These are phyloP conservation scores for Tribolium freemani DNA, from an alignment of 2,888 invertebrate genomes.

Conservation along the genomic window DNA sequence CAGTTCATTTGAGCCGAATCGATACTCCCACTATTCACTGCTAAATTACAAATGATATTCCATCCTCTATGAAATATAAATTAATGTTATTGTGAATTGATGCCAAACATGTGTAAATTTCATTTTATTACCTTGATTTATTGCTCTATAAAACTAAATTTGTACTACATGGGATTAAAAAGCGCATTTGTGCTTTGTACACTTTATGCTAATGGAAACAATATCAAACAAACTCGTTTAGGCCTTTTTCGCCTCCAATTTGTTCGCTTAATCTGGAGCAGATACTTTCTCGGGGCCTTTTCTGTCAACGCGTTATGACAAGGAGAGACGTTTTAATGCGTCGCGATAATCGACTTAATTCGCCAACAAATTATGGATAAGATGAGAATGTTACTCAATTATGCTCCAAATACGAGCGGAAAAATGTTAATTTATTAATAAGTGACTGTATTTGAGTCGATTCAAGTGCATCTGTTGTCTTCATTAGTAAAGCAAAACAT, in stretches of 20 bases:
- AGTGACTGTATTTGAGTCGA: conserved; percentile 47
- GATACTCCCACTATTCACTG: conserved; percentile 55
- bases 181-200: conserved; percentile 39
- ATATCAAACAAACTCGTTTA: conserved; percentile 26
- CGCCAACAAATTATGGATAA: conserved; percentile 36
- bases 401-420: conserved; percentile 29
- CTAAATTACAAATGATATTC: conserved; percentile 57
- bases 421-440: conserved; percentile 49
- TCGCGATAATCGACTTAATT: conserved; percentile 27
- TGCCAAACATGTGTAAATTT: conserved; percentile 61
- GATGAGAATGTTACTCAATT: conserved; percentile 36
- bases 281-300: conserved; percentile 20
- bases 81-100: conserved; percentile 57
- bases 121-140: conserved; percentile 61
- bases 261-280: conserved; percentile 19
- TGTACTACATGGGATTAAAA: conserved; percentile 54
- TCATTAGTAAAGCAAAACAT: conserved; percentile 61
- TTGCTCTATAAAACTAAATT: conserved; percentile 57
- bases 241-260: conserved; percentile 27
- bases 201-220: conserved; percentile 30
- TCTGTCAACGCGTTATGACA: conserved; percentile 16
- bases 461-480: conserved; percentile 57
- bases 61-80: conserved; percentile 60
- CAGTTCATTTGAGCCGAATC: conserved; percentile 49
- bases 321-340: neutral